Base-by-base conservation (phyloP, 1,140 invertebrate species). In the Parapsyche elsis region DNA sequence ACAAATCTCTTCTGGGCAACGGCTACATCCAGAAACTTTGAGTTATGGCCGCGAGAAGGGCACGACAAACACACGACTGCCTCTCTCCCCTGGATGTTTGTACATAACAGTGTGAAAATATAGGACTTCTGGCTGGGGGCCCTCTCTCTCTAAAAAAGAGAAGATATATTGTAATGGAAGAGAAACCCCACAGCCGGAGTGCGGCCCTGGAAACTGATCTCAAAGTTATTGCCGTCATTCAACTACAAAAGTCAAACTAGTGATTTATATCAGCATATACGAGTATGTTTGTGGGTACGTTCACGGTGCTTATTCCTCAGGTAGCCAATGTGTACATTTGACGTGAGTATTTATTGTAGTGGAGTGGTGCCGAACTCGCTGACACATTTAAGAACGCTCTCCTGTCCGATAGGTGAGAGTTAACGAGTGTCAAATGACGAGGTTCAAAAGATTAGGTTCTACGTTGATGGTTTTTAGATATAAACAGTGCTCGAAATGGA, bases 1-100 rank as follows among this genome's bases (percentile, higher is more conserved):
- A 73, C 73, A 75, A 75, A 75, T 75, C 73, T 75, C 49, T 75
- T 57, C 45, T 49, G 73, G 46, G 73, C 73, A 75, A 75, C 71
- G 71, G 38, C 21, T 45, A 73, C 38, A 46, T 73, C 71, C 44
- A 73, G 71, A 73, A 73, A 73, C 1, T 75, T 75, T 75, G 73
- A 75, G 49, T 75, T 75, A 75, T 75, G 23, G 49, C 44, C 49
- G 73, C 38, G 71, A 49, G 23, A 49, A 23, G 64, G 64, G 21
- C 64, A 67, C 71, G 71, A 73, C 71, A 73, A 73, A 73, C 71
- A 73, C 71, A 73, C 71, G 30, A 73, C 38, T 38, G 5, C 59
- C 59, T 16, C 19, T 61, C 59, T 9, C 59, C 30, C 10, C 24
- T 67, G 24, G 64, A 67, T 67, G 24, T 26, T 75, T 71, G 7